phyloP scores from a whole-genome alignment of 2,797 vertebrate species.

The Sebastes iracundus region DNA sequence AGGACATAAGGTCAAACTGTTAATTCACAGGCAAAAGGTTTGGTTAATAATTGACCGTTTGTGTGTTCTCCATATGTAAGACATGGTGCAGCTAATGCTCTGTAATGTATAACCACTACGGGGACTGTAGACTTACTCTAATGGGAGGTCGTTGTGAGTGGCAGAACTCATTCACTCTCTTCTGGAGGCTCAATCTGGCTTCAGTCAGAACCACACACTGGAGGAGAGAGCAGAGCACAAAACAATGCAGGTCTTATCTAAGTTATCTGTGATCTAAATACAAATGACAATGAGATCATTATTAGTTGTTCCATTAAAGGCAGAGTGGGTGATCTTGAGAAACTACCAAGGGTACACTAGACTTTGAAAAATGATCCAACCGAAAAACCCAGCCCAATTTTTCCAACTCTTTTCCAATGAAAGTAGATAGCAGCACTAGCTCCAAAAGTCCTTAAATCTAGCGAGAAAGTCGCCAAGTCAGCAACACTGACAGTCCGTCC shows the following conservation, averaged over 20 bases:
- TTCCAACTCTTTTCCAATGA: too few species aligned
- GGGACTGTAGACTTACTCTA: conserved; percentile 83
- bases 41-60: conserved; percentile 1
- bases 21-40: background rate
- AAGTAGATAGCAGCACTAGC: too few species aligned
- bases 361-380: too few species aligned
- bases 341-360: too few species aligned
- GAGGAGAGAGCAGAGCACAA: conserved; percentile 27
- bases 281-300: background rate
- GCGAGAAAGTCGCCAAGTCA: too few species aligned
- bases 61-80: background rate
- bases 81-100: background rate
- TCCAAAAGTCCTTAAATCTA: too few species aligned
- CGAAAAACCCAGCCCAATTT: too few species aligned
- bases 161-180: conserved; percentile 93
- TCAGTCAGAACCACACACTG: conserved; percentile 97
- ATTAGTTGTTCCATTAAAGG: background rate
- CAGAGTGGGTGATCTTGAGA: too few species aligned
- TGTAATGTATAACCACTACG: background rate
- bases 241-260: background rate
- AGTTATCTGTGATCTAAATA: background rate
- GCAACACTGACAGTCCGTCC: too few species aligned
- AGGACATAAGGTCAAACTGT: background rate
- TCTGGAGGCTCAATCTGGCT: conserved; percentile 87
- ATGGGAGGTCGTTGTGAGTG: conserved; percentile 91